Conservation (phyloP, 2,888 invertebrate species). For the Pammene aurita region DNA sequence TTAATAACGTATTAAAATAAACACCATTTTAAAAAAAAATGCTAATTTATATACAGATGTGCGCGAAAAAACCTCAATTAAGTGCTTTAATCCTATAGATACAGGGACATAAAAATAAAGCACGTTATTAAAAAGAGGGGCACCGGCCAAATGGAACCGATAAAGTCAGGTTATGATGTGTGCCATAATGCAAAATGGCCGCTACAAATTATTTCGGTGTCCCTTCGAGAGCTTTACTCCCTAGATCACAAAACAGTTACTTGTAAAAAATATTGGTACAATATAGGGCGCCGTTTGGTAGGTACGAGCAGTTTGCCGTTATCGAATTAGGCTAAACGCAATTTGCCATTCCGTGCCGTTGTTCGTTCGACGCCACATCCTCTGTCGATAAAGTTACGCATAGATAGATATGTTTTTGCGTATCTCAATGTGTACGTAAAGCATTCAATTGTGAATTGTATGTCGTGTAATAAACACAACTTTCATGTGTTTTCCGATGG, state of each 20-base stretch:
- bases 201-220: constrained; percentile 64
- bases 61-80: constrained; percentile 69
- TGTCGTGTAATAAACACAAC: background rate
- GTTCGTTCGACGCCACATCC: constrained; percentile 63
- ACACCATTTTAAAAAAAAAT: constrained; percentile 43
- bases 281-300: constrained; percentile 40
- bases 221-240: constrained; percentile 41
- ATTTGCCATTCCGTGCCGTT: constrained; percentile 64
- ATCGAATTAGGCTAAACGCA: constrained; percentile 68
- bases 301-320: constrained; percentile 55
- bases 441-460: background rate
- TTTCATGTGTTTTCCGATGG: background rate
- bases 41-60: constrained; percentile 57
- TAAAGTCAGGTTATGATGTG: constrained; percentile 73
- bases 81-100: constrained; percentile 67
- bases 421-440: constrained; percentile 9
- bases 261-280: constrained; percentile 40
- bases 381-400: constrained; percentile 62
- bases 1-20: constrained; percentile 16
- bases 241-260: constrained; percentile 42
- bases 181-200: constrained; percentile 68
- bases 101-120: constrained; percentile 78
- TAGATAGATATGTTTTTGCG: constrained; percentile 28
- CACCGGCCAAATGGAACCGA: constrained; percentile 74
- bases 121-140: constrained; percentile 77